Base-by-base conservation (phyloP, 2,888 invertebrate genomes). In the Philereme transversata region DNA sequence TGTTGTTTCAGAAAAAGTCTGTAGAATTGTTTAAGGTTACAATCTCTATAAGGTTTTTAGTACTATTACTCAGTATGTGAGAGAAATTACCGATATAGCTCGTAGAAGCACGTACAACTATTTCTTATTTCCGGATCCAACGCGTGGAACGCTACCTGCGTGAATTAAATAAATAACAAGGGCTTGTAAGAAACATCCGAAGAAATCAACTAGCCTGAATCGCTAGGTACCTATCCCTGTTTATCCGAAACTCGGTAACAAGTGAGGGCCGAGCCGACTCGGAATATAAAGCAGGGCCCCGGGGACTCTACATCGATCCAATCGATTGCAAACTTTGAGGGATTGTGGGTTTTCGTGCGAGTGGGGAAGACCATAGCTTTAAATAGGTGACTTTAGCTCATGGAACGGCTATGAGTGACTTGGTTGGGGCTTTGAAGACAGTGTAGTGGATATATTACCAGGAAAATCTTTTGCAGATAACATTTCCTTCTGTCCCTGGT, bases 231-330 rank as follows among this genome's bases (percentile, higher is more conserved):
- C n/a, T n/a, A 50, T 50, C 50, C 50, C 50, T 40, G 50, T 50
- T 50, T 40, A 50, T 49, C 50, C 50, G 4, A 50, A 50, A 50
- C 50, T 50, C 40, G 11, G 50, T 40, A 50, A 50, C 50, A 50
- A 50, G 49, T 49, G 50, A 22, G 11, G 10, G 6, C 22, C 33
- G 48, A 34, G 48, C 7, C 41, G 41, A 22, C 22, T 22, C 10
- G 40, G 55, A 56, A 56, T 56, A 50, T 56, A 50, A 44, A 56
- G 22, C 56, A 49, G 49, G 47, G n/a, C 43, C 35, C 46, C 7
- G 9, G 52, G 52, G 45, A 45, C 34, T 43, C 8, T 36, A n/a
- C 56, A 51, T 51, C 46, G 51, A 57, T 46, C 51, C 33, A 11
- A 51, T 45, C 57, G 50, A 53, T 45, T 36, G 5, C 45, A 44